Evolutionary conservation across 2,797 vertebrate species (phyloP).

Genomic region (Thripadectes ignobilis): DNA sequence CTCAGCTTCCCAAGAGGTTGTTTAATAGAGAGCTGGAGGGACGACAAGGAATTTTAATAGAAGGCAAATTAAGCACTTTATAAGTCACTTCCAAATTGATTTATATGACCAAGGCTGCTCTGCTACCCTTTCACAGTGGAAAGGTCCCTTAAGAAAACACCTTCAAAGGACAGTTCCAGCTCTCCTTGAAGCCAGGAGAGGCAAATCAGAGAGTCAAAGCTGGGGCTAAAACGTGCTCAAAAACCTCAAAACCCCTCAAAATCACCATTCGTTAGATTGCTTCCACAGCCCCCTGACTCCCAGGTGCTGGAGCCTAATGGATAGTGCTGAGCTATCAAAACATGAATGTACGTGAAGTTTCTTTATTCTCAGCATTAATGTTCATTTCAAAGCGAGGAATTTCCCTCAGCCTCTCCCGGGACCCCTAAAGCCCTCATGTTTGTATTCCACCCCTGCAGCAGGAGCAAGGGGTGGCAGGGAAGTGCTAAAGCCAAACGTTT

Average conservation of each 20-base stretch:
- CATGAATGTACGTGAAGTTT: not conserved
- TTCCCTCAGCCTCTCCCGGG: conserved; percentile 40
- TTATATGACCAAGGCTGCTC: conserved; percentile 2
- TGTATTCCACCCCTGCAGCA: conserved; percentile 26
- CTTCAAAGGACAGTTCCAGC: not conserved
- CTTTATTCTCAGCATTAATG: conserved; percentile 6
- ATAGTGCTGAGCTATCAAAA: not conserved
- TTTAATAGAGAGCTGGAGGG: conserved; percentile 30
- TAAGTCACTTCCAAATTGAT: conserved; percentile 22
- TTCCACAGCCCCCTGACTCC: not conserved
- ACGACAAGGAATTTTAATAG: conserved; percentile 26
- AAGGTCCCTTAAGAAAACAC: conserved; percentile 29
- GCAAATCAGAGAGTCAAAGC: not conserved
- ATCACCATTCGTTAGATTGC: not conserved
- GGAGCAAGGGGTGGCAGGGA: not conserved
- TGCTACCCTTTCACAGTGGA: not conserved
- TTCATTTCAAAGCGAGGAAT: conserved; percentile 55
- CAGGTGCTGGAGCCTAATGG: not conserved
- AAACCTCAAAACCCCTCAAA: not conserved
- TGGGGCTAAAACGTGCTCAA: not conserved
- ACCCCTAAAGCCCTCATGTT: conserved; percentile 60
- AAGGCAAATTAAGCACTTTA: conserved; percentile 7
- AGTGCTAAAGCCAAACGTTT: conserved; percentile 72
- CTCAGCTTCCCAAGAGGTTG: conserved; percentile 40
- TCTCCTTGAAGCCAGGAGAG: not conserved